Conservation (phyloP, 1,140 invertebrate species). For the Rhopalosiphum maidis region DNA sequence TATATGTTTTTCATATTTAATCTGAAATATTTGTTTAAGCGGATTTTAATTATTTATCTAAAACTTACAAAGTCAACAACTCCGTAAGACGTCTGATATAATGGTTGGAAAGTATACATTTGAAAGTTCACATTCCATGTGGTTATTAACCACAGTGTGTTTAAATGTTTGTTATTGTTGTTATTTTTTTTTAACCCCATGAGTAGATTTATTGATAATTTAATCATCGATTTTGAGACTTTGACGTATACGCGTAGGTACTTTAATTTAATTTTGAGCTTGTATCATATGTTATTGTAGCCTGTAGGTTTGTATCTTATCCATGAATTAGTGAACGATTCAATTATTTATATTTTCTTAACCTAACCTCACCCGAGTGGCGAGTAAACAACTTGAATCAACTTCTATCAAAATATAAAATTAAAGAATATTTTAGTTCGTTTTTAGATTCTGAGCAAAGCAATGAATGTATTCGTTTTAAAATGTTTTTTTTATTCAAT, state of each 20-base stretch:
- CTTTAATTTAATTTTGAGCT: background rate
- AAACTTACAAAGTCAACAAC: conserved; percentile 10
- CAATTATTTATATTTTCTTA: background rate
- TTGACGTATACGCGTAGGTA: background rate
- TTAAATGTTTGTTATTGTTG: background rate
- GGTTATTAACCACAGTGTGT: background rate
- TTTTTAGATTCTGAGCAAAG: too few relatives aligned
- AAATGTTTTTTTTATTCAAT: too few relatives aligned
- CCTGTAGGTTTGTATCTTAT: background rate
- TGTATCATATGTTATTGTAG: background rate
- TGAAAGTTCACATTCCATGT: background rate
- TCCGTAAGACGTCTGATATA: background rate
- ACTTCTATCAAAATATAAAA: background rate
- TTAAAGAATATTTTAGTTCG: too few relatives aligned
- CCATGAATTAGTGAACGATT: background rate
- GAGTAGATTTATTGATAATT: background rate
- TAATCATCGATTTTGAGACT: background rate
- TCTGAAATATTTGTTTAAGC: background rate
- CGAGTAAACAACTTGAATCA: background rate
- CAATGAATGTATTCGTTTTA: too few relatives aligned
- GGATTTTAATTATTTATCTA: background rate
- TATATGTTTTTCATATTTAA: background rate
- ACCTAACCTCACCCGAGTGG: too few relatives aligned
- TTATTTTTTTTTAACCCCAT: background rate
- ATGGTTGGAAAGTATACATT: background rate